Evolutionary conservation across 1,140 invertebrate genomes (phyloP), one percentile per base, ranked within the genome.

Genomic region (Cotesia vestalis): DNA sequence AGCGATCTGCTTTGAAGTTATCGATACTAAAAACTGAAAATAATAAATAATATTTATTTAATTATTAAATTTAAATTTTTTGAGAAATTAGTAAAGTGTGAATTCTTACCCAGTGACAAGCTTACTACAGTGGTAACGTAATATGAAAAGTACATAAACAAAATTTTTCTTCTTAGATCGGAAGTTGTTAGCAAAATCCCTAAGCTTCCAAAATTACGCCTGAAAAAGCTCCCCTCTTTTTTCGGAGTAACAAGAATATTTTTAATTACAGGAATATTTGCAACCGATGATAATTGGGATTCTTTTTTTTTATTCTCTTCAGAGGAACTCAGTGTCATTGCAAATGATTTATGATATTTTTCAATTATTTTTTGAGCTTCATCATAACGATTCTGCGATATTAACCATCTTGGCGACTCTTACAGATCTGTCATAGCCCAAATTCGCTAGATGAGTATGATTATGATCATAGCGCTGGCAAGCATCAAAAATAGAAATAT

Each of bases 371-470:
- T 40, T 40, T 40, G 38, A 40, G 38, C 38, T 40, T 40, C 38
- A 40, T 40, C 38, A 40, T 74, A 64, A 35, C 80, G 80, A 12
- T 83, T 81, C 64, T 83, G 78, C 1, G 85, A 79, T 40, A 88
- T 77, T 17, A 88, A 67, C 88, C 88, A 88, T 61, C 87, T 71
- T 4, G 87, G 86, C 12, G 87, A 88, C 75, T 88, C 88, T 77
- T 1, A 84, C 59, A 0, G 88, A 85, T 35, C 79, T 77, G 1
- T 86, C 80, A 63, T 81, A 89, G 36, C 81, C 78, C 75, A 88
- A 80, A 52, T 77, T 52, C 14, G 80, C 79, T n/a, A 89, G 75
- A 6, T 82, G 40, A 34, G 80, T 75, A 66, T 89, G 90, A 72
- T 90, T 79, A 73, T 88, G 88, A 71, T 88, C 77, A 75, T 88